Evolutionary conservation across 30 jellyfish, hydroid and myxozoan genomes (phyloP), one percentile per base, ranked within the genome.

Genomic region (Turritopsis dohrnii): DNA sequence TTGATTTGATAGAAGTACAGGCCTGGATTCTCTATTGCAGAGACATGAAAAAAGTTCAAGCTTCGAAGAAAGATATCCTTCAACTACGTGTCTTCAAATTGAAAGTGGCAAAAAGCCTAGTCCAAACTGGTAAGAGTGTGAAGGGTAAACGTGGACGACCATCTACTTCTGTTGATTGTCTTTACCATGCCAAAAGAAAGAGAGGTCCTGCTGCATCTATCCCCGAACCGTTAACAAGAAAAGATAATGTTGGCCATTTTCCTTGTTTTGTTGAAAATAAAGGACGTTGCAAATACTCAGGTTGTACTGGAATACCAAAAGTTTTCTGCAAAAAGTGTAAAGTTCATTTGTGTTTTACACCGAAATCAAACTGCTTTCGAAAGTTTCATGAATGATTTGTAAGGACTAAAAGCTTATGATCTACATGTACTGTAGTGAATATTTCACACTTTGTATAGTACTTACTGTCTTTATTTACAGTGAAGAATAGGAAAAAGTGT

Each of bases 61-160:
- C 18, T 17, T n/a, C 72, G n/a, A 60, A 75, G 19, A 75, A 75
- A 28, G 65, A 75, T 75, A 5, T 21, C 8, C 74, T 75, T 75
- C 83, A 22, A 28, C 74, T 75, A 75, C 7, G 75, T 5, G 29
- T 22, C 22, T 75, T 75, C 75, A 75, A 75, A 19, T 8, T 75
- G 41, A 75, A 75, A 24, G 8, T 75, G 16, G 13, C 8, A 21
- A 75, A 75, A 21, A 7, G 89, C 52, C 19, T 69, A 13, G 24
- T 21, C 26, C 24, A 54, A 81, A 23, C 86, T 1, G 86, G 85
- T 18, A 54, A 81, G 28, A 21, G 26, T 20, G n/a, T 65, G 79
- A 80, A 52, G 53, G 53, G 23, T 25, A 29, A 65, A 52, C 31
- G 53, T 28, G 88, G 88, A 5, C 86, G 88, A 8, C 86, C 88